phyloP scores from a whole-genome alignment of 2,888 invertebrate genomes.

The Caenorhabditis becei region DNA sequence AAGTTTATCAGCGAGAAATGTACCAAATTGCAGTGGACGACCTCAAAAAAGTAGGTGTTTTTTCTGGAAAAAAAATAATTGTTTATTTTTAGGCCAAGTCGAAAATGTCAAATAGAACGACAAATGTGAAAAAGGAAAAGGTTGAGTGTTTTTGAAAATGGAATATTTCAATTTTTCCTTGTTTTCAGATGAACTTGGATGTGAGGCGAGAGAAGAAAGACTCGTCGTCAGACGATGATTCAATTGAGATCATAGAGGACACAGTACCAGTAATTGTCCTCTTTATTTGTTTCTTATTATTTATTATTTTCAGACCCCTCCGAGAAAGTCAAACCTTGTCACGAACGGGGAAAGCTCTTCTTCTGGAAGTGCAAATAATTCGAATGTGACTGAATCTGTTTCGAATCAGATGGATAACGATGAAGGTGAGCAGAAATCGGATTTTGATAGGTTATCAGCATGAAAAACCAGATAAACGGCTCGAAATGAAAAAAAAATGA shows the following conservation, averaged over 20 bases:
- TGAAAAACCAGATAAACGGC: no score
- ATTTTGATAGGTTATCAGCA: no score
- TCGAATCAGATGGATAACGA: no score
- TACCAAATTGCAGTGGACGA: constrained; percentile 13
- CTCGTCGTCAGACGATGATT: constrained; percentile 7
- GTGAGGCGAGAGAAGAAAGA: not conserved
- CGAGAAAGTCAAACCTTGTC: no score
- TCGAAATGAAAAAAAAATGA: not conserved
- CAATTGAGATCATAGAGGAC: constrained; percentile 21
- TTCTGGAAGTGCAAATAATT: no score
- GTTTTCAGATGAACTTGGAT: no score
- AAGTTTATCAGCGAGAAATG: constrained; percentile 22
- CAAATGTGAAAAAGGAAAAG: not conserved
- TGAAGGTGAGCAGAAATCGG: no score
- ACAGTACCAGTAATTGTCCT: not conserved
- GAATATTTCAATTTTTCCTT: no score
- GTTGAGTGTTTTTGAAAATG: not conserved
- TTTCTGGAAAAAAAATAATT: not conserved
- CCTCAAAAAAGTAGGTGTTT: not conserved
- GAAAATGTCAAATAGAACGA: not conserved
- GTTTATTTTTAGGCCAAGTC: not conserved
- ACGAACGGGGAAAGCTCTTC: no score
- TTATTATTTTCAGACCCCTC: no score
- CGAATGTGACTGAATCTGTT: no score
- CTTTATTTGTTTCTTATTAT: no score